Evolutionary conservation across 2,113 vertebrate species (phyloP), one percentile per base, ranked within the genome.

Genomic region (Gymnocephalus cernua): DNA sequence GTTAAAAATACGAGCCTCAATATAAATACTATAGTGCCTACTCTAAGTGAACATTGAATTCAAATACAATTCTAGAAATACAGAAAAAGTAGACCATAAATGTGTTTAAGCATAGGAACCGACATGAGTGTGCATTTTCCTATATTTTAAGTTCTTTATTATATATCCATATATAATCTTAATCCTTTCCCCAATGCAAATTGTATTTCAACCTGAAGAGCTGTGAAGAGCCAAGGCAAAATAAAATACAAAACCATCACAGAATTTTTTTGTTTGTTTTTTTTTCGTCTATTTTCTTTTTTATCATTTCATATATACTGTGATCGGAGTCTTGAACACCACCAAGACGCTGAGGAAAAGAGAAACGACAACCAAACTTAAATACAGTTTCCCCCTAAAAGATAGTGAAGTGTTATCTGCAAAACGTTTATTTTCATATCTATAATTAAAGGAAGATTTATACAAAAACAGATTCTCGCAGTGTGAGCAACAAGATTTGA

Each of bases 11-110:
- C 98, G 97, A 99, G 98, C 97, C 97, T 99, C 97, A 97, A 99
- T 99, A 99, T 99, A 99, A 99, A 99, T 99, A 99, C 98, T 99
- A 99, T 99, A 97, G 97, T 98, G 96, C 97, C 98, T 99, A 99
- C 96, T 97, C 97, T 99, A 99, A 97, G 96, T 99, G 97, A 99
- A 99, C 98, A 99, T 98, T 98, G 97, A 99, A 98, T 98, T 99
- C 97, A 99, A 99, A 99, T 99, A 99, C 97, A 97, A 97, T 98
- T 97, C 98, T 99, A 99, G 97, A 99, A 98, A 98, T 99, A 99
- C 97, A 98, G 97, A 99, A 98, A 99, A 97, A 97, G 94, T 95
- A 94, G 96, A 99, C 96, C 98, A 98, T 99, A 99, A 97, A 97
- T 98, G 97, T 98, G 97, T 98, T 99, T 98, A 99, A 98, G 97